These are phyloP conservation scores for Pituophis catenifer DNA, from an alignment of 2,113 vertebrate genomes.

Conservation along the genomic window DNA sequence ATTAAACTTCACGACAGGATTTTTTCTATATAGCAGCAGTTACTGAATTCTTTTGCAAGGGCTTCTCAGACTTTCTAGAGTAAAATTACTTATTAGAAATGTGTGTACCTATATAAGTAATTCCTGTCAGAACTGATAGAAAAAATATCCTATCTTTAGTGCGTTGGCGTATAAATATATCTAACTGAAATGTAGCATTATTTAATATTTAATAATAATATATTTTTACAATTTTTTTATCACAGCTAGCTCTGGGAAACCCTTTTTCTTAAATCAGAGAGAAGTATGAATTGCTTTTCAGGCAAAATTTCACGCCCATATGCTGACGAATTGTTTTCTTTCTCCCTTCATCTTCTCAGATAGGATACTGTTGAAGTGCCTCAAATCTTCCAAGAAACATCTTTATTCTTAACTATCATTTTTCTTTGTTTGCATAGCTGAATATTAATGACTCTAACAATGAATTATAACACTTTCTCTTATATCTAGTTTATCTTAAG, in stretches of 20 bases:
- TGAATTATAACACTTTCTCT: not conserved
- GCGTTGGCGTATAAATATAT: not conserved
- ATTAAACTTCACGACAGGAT: not conserved
- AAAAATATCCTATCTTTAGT: not conserved
- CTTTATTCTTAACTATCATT: not conserved
- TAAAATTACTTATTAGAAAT: not conserved
- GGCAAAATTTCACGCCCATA: not conserved
- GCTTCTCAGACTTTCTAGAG: not conserved
- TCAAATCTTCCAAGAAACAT: not conserved
- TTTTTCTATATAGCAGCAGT: not conserved
- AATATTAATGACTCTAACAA: not conserved
- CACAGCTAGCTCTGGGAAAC: not conserved
- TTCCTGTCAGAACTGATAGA: not conserved
- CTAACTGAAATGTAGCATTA: not conserved
- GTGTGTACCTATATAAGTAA: not conserved
- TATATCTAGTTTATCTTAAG: not conserved
- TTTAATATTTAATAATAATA: not conserved
- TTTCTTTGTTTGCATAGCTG: not conserved
- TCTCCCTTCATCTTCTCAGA: not conserved
- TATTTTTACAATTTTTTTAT: not conserved
- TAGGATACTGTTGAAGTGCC: not conserved
- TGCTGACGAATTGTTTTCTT: not conserved
- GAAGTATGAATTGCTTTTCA: not conserved
- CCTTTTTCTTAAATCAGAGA: not conserved
- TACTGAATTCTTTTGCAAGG: not conserved